Base-by-base conservation (phyloP, 2,113 vertebrate genomes). In the Cyanocitta stelleri region DNA sequence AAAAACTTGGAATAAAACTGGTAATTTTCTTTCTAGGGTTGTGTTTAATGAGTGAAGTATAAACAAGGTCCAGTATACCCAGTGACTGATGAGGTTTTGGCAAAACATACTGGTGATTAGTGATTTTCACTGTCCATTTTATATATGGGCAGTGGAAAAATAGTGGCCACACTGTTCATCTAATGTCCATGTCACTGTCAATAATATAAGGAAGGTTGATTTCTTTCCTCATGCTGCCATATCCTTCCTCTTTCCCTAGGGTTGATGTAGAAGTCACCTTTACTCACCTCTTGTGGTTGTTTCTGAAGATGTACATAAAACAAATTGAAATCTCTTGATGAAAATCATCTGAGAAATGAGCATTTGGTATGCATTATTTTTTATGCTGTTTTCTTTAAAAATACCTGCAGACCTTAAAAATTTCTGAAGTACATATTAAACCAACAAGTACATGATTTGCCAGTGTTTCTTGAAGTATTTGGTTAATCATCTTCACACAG, bases 401-500 rank as follows among this genome's bases (percentile, higher is more conserved):
- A 29, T 51, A 39, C 23, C 9, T 56, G 20, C 33, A 59, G 72
- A 54, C 63, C 12, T n/a, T 67, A 87, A 46, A 54, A 82, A 88
- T 85, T 89, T 88, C 44, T 88, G 68, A 71, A 93, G 73, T 91
- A 95, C 71, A 77, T 78, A 85, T 96, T 96, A 97, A 95, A 97
- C 93, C 83, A 64, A 43, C 41, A 41, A 19, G 82, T 87, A 46
- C 56, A 88, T 91, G 87, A 90, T 87, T 91, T 95, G 75, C 86
- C 35, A 93, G 64, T 51, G 30, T 73, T 95, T 52, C 78, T 92
- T 73, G 51, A 80, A 85, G 78, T 29, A 21, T 35, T 39, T 94
- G 63, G 96, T 97, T 97, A 97, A 97, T 97, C 80, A 97, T 97
- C 96, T 83, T 93, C 90, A 82, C 59, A 44, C 18, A 64, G 24